Evolutionary conservation across 2,113 vertebrate species (phyloP), one percentile per base, ranked within the genome.

Genomic region (Myotis brandtii): DNA sequence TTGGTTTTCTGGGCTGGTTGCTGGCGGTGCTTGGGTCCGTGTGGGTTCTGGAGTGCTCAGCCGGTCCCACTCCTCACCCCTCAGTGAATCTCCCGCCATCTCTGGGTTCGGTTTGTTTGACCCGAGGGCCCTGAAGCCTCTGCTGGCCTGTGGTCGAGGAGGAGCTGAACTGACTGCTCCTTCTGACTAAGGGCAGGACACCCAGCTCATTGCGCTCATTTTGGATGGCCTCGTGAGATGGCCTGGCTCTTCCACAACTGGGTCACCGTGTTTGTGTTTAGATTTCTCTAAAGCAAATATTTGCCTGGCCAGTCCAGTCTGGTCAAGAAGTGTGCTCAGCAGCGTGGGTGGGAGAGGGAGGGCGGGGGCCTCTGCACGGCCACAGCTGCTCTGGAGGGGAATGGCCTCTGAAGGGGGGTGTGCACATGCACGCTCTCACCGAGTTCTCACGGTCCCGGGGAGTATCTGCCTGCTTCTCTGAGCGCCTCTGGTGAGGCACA

Each of bases 201-300:
- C 0, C 2, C 1, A 5, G 40, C 50, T 46, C 13, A 54, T 34
- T 10, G 17, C 18, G 0, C 46, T 56, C 43, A 2, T 14, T 37
- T 64, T 32, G 27, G 27, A 80, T 11, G 25, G 43, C 40, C 75
- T n/a, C 34, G 0, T n/a, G 6, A 5, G 54, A 18, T 12, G 6
- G 1, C 76, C 34, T 4, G 34, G 75, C 17, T 23, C 30, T 64
- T 30, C 43, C 2, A 30, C 79, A 94, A 69, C 56, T 20, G 32
- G 95, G 91, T 62, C 76, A 25, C 87, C 0, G 0, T 0, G 18
- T 88, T 91, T 23, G 2, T 89, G 72, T 96, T 97, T 95, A 88
- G 88, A 92, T 95, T 96, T 93, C 96, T 73, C 52, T 92, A 95
- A 88, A 97, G 54, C 89, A 97, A 97, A 97, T 97, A 97, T 97